Percentiles rank a stretch among this genome's conserved stretches.
Evolutionary conservation across 2,113 vertebrate genomes (phyloP).

Genomic region (Hemibagrus wyckioides): DNA sequence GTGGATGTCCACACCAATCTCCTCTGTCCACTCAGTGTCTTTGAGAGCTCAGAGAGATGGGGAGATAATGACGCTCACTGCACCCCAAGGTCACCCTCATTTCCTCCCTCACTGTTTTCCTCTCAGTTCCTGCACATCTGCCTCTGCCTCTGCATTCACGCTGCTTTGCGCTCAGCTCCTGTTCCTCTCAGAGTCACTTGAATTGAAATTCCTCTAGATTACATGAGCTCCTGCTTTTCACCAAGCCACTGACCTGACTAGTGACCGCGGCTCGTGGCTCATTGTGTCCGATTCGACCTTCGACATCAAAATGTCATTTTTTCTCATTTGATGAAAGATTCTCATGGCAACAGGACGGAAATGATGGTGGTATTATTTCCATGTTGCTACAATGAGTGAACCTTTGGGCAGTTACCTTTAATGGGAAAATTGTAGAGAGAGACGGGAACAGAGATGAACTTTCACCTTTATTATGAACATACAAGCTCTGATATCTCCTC

Average conservation of each 20-base stretch:
- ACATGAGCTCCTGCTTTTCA: background rate
- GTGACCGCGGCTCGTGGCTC: background rate
- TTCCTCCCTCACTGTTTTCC: background rate
- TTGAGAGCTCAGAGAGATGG: background rate
- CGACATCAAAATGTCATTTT: conserved; percentile 2
- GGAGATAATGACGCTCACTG: background rate
- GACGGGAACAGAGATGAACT: background rate
- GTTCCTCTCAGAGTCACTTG: background rate
- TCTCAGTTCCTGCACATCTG: background rate
- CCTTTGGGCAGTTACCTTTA: background rate
- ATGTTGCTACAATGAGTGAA: background rate
- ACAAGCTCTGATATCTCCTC: background rate
- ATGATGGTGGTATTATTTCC: background rate
- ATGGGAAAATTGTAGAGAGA: background rate
- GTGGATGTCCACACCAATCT: background rate
- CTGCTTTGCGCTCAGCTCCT: background rate
- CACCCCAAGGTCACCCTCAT: conserved; percentile 8
- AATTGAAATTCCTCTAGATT: background rate
- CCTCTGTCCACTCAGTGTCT: background rate
- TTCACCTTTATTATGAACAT: background rate
- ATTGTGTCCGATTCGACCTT: conserved; percentile 1
- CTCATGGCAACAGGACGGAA: background rate
- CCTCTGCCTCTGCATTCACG: background rate
- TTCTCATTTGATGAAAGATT: conserved; percentile 13
- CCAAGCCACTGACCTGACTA: background rate